Evolutionary conservation across 2,113 vertebrate genomes (phyloP).

Genomic region (Nothocercus nigrocapillus): DNA sequence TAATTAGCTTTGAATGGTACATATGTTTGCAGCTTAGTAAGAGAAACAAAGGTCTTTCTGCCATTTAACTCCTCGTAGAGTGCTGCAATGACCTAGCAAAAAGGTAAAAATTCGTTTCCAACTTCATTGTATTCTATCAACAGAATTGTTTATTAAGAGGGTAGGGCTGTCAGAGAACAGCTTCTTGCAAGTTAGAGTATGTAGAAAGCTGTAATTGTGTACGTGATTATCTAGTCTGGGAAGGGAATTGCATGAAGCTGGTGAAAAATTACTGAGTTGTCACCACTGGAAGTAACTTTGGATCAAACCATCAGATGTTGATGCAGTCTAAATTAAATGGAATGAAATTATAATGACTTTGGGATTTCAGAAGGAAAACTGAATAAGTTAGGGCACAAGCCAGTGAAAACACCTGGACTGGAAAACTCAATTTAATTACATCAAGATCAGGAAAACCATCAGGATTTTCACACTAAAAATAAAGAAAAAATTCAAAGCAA

Average conservation of each 20-base stretch:
- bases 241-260: constrained; percentile 8
- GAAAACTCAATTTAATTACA: background rate
- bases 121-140: background rate
- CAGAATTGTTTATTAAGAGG: background rate
- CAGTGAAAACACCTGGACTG: constrained; percentile 9
- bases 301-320: background rate
- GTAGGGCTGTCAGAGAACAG: background rate
- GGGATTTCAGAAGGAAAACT: constrained; percentile 21
- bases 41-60: background rate
- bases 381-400: background rate
- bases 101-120: background rate
- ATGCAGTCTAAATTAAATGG: background rate
- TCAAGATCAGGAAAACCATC: background rate
- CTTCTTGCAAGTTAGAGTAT: background rate
- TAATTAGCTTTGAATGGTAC: background rate
- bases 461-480: background rate
- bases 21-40: background rate
- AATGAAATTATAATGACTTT: background rate
- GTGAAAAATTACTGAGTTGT: background rate
- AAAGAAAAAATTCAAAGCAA: background rate
- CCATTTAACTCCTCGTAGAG: background rate
- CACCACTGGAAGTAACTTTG: background rate
- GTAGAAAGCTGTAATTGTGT: background rate
- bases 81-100: background rate
- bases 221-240: background rate